Conservation (phyloP, 2,113 vertebrate genomes). For the Centrocercus urophasianus region DNA sequence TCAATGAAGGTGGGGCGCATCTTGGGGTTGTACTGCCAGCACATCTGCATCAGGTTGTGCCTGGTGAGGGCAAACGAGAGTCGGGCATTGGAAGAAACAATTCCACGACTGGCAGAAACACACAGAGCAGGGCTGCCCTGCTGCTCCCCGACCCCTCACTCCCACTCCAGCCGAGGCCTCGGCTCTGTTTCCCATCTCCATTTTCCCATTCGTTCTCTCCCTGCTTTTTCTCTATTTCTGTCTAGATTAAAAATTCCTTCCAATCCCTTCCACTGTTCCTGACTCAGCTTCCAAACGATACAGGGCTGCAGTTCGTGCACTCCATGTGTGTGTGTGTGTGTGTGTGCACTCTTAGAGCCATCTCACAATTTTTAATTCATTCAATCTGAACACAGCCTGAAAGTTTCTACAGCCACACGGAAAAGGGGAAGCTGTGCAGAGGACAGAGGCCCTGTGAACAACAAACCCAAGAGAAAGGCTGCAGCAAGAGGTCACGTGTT, state of each 20-base stretch:
- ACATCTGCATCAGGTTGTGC: constrained; percentile 95
- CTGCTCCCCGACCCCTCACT: fast-evolving
- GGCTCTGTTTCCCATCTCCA: background rate
- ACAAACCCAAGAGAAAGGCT: background rate
- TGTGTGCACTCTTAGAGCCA: fast-evolving
- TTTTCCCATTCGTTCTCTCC: background rate
- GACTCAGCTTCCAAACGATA: background rate
- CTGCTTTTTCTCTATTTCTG: constrained; percentile 46
- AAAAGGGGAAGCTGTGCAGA: background rate
- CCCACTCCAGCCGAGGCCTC: fast-evolving
- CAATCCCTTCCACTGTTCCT: constrained; percentile 61
- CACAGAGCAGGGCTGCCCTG: background rate
- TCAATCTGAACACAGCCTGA: background rate
- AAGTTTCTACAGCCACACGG: background rate
- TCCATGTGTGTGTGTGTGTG: fast-evolving
- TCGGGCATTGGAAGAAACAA: background rate
- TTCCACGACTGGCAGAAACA: too few species aligned
- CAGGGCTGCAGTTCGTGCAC: background rate
- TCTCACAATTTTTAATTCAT: background rate
- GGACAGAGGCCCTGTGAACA: constrained; percentile 29
- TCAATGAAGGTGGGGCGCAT: constrained; percentile 95
- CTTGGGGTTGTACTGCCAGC: constrained; percentile 98
- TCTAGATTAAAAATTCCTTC: constrained; percentile 29
- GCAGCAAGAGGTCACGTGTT: background rate
- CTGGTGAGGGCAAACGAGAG: constrained; percentile 66